Evolutionary conservation across 2,113 vertebrate species (phyloP).

Genomic region (Rhagologus leucostigma): DNA sequence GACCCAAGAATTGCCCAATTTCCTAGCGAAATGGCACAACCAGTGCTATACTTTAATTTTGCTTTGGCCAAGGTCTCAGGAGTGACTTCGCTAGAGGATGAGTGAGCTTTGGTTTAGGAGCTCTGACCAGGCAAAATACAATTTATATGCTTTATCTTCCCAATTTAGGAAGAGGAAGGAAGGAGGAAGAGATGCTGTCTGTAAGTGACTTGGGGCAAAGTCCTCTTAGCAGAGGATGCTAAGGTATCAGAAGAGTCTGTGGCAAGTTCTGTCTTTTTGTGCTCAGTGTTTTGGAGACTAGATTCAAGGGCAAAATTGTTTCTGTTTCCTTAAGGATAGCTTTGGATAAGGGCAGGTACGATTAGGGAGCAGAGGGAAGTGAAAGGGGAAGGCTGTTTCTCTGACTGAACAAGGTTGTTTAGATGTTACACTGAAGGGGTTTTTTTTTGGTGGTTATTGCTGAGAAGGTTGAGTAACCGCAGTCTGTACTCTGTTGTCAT

Average conservation of each 20-base stretch:
- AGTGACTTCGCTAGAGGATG: not conserved
- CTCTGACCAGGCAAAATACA: not conserved
- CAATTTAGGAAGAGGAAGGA: not conserved
- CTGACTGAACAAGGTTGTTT: not conserved
- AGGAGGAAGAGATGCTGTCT: not conserved
- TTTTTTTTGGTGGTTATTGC: not conserved
- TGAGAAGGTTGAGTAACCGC: not conserved
- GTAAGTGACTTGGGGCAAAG: not conserved
- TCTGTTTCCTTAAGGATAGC: not conserved
- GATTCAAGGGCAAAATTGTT: not conserved
- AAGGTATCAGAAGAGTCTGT: not conserved
- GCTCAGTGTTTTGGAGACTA: not conserved
- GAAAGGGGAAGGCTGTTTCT: not conserved
- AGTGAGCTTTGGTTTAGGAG: not conserved
- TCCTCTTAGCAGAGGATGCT: not conserved
- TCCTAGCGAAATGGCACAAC: not conserved
- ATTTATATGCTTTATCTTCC: not conserved
- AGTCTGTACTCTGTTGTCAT: not conserved
- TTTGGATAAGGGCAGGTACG: not conserved
- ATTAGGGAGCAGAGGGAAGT: not conserved
- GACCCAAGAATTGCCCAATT: not conserved
- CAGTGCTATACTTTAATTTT: fast-evolving
- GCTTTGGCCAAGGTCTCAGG: not conserved
- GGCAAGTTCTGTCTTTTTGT: not conserved
- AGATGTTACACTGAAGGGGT: not conserved